Evolutionary conservation across 2,113 vertebrate genomes (phyloP), one percentile per base, ranked within the genome.

Genomic region (Callaeas wilsoni): DNA sequence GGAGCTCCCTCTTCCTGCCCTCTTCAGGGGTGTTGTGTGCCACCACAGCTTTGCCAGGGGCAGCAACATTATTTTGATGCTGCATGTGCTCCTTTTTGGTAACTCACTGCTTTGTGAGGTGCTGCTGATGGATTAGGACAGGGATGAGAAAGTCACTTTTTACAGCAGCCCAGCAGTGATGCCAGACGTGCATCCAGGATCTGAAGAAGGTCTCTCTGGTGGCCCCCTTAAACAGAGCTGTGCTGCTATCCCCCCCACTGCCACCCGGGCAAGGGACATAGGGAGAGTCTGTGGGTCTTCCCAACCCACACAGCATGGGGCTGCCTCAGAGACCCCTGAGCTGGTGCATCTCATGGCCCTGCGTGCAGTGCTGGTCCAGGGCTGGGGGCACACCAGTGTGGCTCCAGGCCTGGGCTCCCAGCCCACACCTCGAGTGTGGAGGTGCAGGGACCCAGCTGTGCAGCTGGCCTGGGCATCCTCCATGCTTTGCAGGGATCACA

Each of bases 331-430:
- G 39, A 20, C 33, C 41, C 19, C 49, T 2, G 4, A 10, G 19
- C 3, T 44, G 23, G 16, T 65, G 50, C 33, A 52, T 30, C 37
- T 62, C n/a, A 11, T 12, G 26, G 59, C 32, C 25, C 42, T n/a
- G 59, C 29, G 49, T 2, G 1, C 1, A 2, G 13, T 30, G 55
- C 26, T 4, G 5, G 9, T 4, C 16, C 0, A 0, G 47, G 20
- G 16, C 42, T 46, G 62, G 22, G 32, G 22, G 12, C 42, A 63
- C 0, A 0, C 37, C 1, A 1, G 0, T 2, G 3, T 22, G 52
- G n/a, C 42, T 62, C 76, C 4, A 0, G 30, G 27, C 27, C n/a
- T 21, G 9, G 13, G 12, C 11, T 86, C 49, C 49, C 42, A 67
- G n/a, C 30, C 47, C 13, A 4, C 22, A 15, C 12, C 16, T 71